Percentiles rank a stretch among this genome's conserved stretches.
Evolutionary conservation across 2,797 vertebrate species (phyloP).

Genomic region (Macrochelys suwanniensis): DNA sequence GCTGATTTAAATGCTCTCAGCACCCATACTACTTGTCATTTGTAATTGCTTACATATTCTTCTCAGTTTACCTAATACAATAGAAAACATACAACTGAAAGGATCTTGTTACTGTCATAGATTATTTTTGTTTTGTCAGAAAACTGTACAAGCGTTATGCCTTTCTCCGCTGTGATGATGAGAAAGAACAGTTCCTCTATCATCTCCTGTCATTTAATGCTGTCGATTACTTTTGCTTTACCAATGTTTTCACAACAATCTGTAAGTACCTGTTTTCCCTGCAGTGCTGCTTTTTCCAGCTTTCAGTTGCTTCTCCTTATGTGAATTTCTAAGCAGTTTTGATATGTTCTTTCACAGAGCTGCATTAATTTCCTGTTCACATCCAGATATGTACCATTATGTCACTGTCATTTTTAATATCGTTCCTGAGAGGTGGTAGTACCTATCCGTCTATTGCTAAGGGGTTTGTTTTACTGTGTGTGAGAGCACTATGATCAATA

Average conservation of each 20-base stretch:
- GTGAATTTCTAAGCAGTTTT: slow-evolving; percentile 10
- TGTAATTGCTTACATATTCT: not conserved
- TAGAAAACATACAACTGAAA: slow-evolving; percentile 14
- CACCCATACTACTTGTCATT: not conserved
- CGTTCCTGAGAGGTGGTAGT: not conserved
- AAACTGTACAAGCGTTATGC: slow-evolving; percentile 98
- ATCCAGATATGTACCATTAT: not conserved
- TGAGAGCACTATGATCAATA: not conserved
- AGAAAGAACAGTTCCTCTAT: slow-evolving; percentile 99
- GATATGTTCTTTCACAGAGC: not conserved
- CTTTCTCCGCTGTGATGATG: slow-evolving; percentile 97
- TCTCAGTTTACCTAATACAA: slow-evolving; percentile 14
- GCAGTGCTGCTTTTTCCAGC: not conserved
- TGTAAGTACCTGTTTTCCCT: slow-evolving; percentile 86
- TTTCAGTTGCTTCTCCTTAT: not conserved
- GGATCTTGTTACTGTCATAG: slow-evolving; percentile 53
- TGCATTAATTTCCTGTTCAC: slow-evolving; percentile 14
- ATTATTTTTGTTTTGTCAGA: slow-evolving; percentile 81
- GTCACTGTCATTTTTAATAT: not conserved
- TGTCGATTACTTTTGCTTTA: slow-evolving; percentile 99
- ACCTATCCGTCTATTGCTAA: not conserved
- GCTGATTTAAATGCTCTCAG: not conserved
- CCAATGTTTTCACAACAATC: slow-evolving; percentile 98
- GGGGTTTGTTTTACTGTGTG: not conserved
- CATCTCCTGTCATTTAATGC: slow-evolving; percentile 98